Percentiles rank a stretch among this genome's conserved stretches.
Evolutionary conservation across 2,888 invertebrate genomes (phyloP).

Genomic region (Lasioglossum villosulum): DNA sequence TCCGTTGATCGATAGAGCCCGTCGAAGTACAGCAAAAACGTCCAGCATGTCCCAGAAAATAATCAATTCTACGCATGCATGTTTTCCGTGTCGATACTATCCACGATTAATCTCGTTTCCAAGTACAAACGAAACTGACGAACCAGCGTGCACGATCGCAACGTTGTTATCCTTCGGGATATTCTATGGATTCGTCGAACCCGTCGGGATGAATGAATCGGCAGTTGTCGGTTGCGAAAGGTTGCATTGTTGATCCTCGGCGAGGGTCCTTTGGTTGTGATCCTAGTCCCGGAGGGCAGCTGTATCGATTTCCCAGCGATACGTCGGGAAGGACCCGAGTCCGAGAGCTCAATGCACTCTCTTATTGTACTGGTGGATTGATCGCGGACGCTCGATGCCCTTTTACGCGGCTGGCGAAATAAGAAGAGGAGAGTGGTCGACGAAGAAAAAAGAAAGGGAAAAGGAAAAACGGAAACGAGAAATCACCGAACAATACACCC

Average conservation of each 20-base stretch:
- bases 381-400: conserved; percentile 29
- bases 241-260: conserved; percentile 10
- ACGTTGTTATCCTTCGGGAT: neutral
- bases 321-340: conserved; percentile 1
- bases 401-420: conserved; percentile 22
- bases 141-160: neutral
- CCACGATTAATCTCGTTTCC: neutral
- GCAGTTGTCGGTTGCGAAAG: neutral
- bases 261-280: conserved; percentile 28
- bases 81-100: no score
- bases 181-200: neutral
- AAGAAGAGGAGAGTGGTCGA: neutral
- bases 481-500: conserved; percentile 71
- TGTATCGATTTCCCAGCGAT: conserved; percentile 43
- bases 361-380: conserved; percentile 29
- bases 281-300: conserved; percentile 29
- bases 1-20: neutral
- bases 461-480: conserved; percentile 65
- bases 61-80: neutral
- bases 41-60: neutral
- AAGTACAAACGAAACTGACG: neutral
- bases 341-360: conserved; percentile 24
- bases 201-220: neutral
- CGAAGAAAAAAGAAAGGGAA: conserved; percentile 20
- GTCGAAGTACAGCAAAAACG: neutral